A percentile compares a stretch with the other conserved stretches of the same genome.
These are phyloP conservation scores for Alfaro cultratus DNA, from an alignment of 2,797 vertebrate genomes.

Conservation along the genomic window DNA sequence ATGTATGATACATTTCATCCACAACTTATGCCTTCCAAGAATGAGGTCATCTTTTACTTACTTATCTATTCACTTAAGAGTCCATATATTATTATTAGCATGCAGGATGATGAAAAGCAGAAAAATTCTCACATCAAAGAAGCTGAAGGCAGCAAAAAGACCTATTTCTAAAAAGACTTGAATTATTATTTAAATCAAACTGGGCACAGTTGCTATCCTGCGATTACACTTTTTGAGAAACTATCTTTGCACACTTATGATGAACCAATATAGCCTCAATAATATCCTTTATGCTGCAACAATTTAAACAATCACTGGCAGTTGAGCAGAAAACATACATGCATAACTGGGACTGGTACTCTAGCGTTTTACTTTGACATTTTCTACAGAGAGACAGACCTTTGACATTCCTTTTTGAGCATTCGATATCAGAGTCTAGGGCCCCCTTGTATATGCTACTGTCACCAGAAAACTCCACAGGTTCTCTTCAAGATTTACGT, in stretches of 20 bases:
- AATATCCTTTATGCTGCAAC: background rate
- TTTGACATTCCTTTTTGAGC: background rate
- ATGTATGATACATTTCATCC: constrained; percentile 16
- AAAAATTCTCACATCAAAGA: constrained; percentile 13
- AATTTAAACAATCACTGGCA: no score
- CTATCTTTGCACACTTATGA: background rate
- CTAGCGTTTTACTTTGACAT: background rate
- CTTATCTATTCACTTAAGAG: constrained; percentile 19
- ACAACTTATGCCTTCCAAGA: constrained; percentile 10
- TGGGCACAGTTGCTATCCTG: background rate
- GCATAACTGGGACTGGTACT: no score
- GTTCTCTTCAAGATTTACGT: background rate
- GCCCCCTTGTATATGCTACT: background rate
- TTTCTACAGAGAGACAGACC: background rate
- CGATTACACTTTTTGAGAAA: background rate
- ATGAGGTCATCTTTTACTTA: constrained; percentile 20
- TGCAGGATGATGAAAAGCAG: constrained; percentile 2
- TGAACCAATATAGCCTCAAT: background rate
- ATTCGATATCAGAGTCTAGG: background rate
- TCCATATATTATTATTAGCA: constrained; percentile 9
- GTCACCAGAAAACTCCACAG: background rate
- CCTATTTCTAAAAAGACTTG: background rate
- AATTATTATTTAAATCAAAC: constrained; percentile 2
- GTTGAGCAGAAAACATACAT: no score
- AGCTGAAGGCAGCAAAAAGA: background rate